Evolutionary conservation across 2,113 vertebrate species (phyloP).

Genomic region (Calonectris borealis): DNA sequence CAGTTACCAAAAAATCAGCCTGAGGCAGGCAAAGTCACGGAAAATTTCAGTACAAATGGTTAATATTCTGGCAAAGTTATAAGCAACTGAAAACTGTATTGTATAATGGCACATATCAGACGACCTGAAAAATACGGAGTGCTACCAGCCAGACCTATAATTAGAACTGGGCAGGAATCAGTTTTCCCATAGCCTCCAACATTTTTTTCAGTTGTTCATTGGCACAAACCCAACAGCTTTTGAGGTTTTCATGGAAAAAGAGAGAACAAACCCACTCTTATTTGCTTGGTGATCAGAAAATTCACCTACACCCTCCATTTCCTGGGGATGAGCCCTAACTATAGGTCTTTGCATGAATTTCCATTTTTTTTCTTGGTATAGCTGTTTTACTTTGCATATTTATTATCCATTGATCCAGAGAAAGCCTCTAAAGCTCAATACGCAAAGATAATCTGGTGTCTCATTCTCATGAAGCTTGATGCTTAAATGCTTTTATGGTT

Average conservation of each 20-base stretch:
- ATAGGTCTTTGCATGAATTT: background rate
- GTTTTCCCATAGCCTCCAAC: slow-evolving; percentile 27
- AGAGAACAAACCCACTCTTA: background rate
- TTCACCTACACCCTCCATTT: background rate
- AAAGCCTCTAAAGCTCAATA: background rate
- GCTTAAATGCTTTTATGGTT: background rate
- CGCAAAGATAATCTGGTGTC: background rate
- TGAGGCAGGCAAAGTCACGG: background rate
- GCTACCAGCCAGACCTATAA: slow-evolving; percentile 42
- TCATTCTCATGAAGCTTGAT: background rate
- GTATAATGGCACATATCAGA: slow-evolving; percentile 3
- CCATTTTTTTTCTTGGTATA: background rate
- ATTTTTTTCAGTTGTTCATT: background rate
- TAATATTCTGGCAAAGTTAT: slow-evolving; percentile 9
- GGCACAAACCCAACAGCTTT: slow-evolving; percentile 1
- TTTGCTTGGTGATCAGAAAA: background rate
- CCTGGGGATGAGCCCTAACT: background rate
- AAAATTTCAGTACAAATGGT: background rate
- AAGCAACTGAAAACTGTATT: slow-evolving; percentile 4
- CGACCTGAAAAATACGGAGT: background rate
- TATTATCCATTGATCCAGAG: background rate
- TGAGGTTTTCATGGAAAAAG: slow-evolving; percentile 3
- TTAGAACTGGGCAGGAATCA: slow-evolving; percentile 15
- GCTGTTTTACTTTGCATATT: background rate
- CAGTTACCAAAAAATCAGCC: background rate